Percentiles rank a stretch among this genome's conserved stretches.
phyloP scores from a whole-genome alignment of 2,888 invertebrate species.

The Drosophila limbata region DNA sequence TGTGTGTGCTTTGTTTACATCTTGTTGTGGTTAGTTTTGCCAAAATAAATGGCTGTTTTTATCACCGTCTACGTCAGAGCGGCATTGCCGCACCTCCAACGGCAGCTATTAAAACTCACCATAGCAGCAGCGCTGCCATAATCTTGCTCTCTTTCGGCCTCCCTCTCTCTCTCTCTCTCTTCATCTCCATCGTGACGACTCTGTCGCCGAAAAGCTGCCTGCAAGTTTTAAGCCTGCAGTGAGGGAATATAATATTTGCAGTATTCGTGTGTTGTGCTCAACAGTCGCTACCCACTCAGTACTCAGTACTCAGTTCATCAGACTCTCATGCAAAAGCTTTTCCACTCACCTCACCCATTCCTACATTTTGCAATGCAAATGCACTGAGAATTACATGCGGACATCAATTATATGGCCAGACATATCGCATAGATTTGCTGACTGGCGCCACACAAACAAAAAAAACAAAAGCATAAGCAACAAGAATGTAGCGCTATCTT shows the following conservation, averaged over 20 bases:
- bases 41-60: constrained; percentile 47
- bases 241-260: constrained; percentile 11
- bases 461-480: constrained; percentile 4
- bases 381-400: constrained; percentile 72
- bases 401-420: constrained; percentile 48
- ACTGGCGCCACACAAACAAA: constrained; percentile 42
- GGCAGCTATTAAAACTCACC: constrained; percentile 50
- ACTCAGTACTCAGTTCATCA: constrained; percentile 68
- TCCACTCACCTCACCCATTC: constrained; percentile 35
- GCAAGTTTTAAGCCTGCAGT: constrained; percentile 42
- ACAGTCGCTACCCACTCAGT: constrained; percentile 41
- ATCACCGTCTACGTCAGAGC: constrained; percentile 41
- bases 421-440: constrained; percentile 46
- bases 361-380: constrained; percentile 64
- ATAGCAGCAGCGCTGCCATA: constrained; percentile 29
- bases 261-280: constrained; percentile 19
- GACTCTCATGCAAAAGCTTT: constrained; percentile 52
- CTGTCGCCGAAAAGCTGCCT: constrained; percentile 30
- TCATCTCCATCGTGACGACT: neutral
- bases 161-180: constrained; percentile 2
- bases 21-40: constrained; percentile 61
- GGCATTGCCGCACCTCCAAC: constrained; percentile 68
- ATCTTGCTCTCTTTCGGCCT: neutral
- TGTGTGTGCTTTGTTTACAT: constrained; percentile 72
- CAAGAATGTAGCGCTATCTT: constrained; percentile 1